phyloP scores from a whole-genome alignment of 2,888 invertebrate genomes.

The Lamellibrachia satsuma region DNA sequence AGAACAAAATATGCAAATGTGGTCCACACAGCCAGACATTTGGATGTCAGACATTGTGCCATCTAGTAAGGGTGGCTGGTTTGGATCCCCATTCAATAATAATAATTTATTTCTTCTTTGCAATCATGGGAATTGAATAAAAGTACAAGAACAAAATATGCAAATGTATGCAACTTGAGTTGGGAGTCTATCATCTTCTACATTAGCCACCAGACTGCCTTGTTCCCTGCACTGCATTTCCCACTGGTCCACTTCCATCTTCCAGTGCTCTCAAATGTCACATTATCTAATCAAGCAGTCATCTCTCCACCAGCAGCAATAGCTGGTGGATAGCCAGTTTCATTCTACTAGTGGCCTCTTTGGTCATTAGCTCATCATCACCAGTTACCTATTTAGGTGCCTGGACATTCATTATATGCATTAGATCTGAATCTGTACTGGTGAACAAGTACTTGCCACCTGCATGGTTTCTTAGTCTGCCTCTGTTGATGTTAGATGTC shows the following conservation, averaged over 20 bases:
- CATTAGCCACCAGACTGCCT: neutral
- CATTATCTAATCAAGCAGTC: conserved; percentile 4
- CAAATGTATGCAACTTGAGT: neutral
- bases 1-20: no score
- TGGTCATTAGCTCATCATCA: neutral
- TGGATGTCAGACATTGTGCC: neutral
- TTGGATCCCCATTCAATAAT: neutral
- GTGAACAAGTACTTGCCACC: neutral
- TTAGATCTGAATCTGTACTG: neutral
- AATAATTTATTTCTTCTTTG: no score
- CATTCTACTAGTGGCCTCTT: neutral
- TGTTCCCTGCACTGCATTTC: neutral
- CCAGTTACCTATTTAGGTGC: neutral
- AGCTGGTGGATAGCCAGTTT: neutral
- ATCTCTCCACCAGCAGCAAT: neutral
- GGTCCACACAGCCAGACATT: no score
- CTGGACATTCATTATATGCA: neutral
- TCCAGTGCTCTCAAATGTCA: neutral
- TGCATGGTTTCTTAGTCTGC: neutral
- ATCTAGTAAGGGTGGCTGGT: neutral
- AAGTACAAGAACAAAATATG: no score
- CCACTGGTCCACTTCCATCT: neutral
- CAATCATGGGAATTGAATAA: no score
- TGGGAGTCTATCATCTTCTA: neutral
- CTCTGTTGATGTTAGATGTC: neutral